Evolutionary conservation across 2,113 vertebrate genomes (phyloP).

Genomic region (Poecilia latipinna): DNA sequence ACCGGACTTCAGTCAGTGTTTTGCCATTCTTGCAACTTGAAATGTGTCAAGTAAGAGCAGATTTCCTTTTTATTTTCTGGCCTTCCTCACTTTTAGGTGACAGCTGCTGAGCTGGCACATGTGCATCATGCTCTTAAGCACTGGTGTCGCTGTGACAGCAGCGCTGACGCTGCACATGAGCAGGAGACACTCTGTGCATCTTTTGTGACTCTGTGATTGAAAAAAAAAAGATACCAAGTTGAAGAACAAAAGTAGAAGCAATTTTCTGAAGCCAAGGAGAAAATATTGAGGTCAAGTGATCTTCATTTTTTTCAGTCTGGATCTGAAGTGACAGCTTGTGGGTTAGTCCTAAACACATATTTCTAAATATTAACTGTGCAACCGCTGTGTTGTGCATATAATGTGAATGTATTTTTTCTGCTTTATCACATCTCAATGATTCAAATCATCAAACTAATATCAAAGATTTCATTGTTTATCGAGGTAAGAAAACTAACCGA

Average conservation of each 20-base stretch:
- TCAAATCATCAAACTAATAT: background rate
- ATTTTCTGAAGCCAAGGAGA: conserved; percentile 62
- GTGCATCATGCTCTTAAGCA: conserved; percentile 56
- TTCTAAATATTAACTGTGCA: conserved; percentile 31
- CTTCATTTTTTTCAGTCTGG: conserved; percentile 56
- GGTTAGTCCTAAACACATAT: conserved; percentile 54
- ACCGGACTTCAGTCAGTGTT: conserved; percentile 31
- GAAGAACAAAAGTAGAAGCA: conserved; percentile 67
- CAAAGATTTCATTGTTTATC: background rate
- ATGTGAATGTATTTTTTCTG: background rate
- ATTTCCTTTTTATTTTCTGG: conserved; percentile 57
- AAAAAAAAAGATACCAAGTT: conserved; percentile 67
- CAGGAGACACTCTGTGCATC: conserved; percentile 52
- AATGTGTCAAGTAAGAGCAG: conserved; percentile 54
- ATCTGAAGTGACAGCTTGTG: conserved; percentile 36
- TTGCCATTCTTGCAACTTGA: conserved; percentile 56
- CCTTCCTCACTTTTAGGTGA: conserved; percentile 55
- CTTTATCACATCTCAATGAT: background rate
- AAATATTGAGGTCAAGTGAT: conserved; percentile 73
- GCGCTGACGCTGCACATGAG: conserved; percentile 64
- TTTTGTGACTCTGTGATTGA: conserved; percentile 57
- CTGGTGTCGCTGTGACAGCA: conserved; percentile 50
- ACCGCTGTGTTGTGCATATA: background rate
- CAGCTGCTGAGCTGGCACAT: conserved; percentile 72
- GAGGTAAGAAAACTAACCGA: no score